These are phyloP conservation scores for Plagodis pulveraria DNA, from an alignment of 2,888 invertebrate species.

Conservation along the genomic window DNA sequence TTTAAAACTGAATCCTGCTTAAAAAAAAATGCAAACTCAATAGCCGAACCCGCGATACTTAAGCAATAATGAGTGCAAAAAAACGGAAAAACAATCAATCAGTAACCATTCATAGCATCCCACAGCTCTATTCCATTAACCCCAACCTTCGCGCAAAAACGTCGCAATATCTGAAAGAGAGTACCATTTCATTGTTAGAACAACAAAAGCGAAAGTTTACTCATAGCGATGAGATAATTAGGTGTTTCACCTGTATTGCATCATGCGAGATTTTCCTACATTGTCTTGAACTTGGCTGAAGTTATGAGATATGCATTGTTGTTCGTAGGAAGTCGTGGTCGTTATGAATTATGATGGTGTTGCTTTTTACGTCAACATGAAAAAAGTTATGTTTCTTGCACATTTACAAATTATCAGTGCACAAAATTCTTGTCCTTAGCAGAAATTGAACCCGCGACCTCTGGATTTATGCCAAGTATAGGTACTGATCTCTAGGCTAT, in stretches of 20 bases:
- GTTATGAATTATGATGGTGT: conserved; percentile 11
- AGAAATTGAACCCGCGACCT: too few relatives aligned
- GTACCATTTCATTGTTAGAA: conserved; percentile 70
- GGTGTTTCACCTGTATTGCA: conserved; percentile 79
- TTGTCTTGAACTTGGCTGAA: conserved; percentile 65
- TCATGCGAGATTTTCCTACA: conserved; percentile 68
- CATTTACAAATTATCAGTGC: too few relatives aligned
- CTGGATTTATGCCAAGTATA: too few relatives aligned
- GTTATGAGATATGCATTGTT: conserved; percentile 27
- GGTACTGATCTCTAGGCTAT: too few relatives aligned
- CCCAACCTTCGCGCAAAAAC: conserved; percentile 34
- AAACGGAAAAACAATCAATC: conserved; percentile 24
- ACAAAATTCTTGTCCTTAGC: too few relatives aligned
- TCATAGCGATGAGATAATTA: conserved; percentile 80
- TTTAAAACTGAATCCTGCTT: too few relatives aligned
- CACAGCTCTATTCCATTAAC: conserved; percentile 16
- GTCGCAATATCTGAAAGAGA: conserved; percentile 40
- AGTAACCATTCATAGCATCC: conserved; percentile 18
- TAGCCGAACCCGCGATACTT: neutral
- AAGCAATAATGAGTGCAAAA: conserved; percentile 1
- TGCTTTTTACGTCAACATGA: neutral
- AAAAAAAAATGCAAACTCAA: too few relatives aligned
- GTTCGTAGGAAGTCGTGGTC: conserved; percentile 33
- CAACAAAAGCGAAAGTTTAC: conserved; percentile 83
- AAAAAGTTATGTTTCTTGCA: too few relatives aligned